Conservation (phyloP, 2,888 invertebrate species). For the Caenorhabditis doughertyi region DNA sequence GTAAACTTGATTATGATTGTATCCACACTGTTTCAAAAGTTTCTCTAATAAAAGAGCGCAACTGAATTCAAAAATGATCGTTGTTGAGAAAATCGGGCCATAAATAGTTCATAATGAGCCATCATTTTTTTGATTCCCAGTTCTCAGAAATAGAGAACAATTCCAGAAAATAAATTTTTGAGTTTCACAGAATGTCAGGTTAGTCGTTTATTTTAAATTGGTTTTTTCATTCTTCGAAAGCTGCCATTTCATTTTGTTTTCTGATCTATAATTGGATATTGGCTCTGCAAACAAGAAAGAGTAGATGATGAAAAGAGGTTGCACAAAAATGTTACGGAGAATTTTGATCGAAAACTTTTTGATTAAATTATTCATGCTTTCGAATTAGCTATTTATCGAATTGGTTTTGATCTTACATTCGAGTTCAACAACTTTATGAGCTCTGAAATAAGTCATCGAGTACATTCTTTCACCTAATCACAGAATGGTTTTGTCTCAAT, state of each 20-base stretch:
- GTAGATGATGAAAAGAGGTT: not conserved
- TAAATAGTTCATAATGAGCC: no score
- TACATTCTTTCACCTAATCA: not conserved
- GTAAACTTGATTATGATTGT: no score
- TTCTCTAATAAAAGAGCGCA: no score
- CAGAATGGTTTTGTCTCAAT: not conserved
- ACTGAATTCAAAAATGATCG: no score
- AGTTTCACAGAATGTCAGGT: not conserved
- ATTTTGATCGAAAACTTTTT: not conserved
- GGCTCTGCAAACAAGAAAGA: not conserved
- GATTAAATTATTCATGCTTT: not conserved
- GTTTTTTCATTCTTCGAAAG: slow-evolving; percentile 4
- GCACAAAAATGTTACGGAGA: no score
- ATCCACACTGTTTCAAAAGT: no score
- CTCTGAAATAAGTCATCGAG: no score
- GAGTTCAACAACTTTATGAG: not conserved
- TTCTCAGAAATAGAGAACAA: no score
- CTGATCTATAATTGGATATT: slow-evolving; percentile 23
- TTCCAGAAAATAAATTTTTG: not conserved
- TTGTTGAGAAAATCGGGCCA: no score
- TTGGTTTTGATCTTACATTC: not conserved
- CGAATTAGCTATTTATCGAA: not conserved
- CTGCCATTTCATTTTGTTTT: slow-evolving; percentile 5
- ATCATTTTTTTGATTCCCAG: no score
- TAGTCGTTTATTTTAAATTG: slow-evolving; percentile 14